Evolutionary conservation across 1,140 invertebrate species (phyloP).

Genomic region (Aphaenogaster floridana): DNA sequence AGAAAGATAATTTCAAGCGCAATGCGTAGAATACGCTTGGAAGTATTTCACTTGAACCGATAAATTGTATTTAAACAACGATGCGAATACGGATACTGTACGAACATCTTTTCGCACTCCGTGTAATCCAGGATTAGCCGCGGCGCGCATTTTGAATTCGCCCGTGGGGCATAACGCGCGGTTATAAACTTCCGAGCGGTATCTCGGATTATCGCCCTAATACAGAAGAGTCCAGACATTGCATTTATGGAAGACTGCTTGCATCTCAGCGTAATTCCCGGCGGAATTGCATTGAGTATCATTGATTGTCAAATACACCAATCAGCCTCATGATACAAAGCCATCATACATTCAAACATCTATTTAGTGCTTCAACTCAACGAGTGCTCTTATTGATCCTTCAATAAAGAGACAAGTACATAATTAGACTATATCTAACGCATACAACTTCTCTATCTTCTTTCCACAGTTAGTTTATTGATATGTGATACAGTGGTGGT

Average conservation of each 20-base stretch:
- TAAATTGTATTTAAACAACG: slow-evolving; percentile 52
- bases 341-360: background rate
- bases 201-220: slow-evolving; percentile 54
- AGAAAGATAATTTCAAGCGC: background rate
- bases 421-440: background rate
- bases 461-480: background rate
- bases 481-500: background rate
- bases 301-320: slow-evolving; percentile 23
- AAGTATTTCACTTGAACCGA: slow-evolving; percentile 14
- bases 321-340: slow-evolving; percentile 19
- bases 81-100: slow-evolving; percentile 6
- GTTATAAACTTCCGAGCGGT: slow-evolving; percentile 55
- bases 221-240: slow-evolving; percentile 42
- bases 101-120: slow-evolving; percentile 60
- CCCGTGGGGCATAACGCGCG: background rate
- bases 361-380: background rate
- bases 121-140: slow-evolving; percentile 57
- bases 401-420: background rate
- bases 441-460: background rate
- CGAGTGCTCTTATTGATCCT: background rate
- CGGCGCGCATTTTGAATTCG: slow-evolving; percentile 57
- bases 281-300: background rate
- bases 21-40: background rate
- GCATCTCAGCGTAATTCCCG: background rate
- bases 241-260: slow-evolving; percentile 12